phyloP scores from a whole-genome alignment of 2,797 vertebrate genomes.

The Melanotaenia boesemani region DNA sequence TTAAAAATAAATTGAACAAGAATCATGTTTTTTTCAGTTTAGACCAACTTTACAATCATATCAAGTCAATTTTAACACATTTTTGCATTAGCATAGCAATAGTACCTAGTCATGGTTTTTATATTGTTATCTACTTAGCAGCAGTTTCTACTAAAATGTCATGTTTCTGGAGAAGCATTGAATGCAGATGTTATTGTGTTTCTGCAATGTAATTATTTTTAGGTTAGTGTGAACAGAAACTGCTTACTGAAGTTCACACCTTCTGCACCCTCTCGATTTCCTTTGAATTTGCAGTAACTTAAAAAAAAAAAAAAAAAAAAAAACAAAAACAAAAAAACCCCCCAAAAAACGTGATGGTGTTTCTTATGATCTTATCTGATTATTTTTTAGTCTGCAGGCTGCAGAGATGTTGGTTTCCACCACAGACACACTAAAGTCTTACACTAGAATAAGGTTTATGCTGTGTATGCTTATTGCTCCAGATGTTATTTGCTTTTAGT shows the following conservation, averaged over 20 bases:
- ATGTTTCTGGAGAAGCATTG: neutral
- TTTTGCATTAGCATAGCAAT: too few species aligned
- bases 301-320: too few species aligned
- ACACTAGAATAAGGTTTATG: constrained; percentile 12
- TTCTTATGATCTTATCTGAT: neutral
- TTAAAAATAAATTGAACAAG: neutral
- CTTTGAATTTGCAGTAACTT: neutral
- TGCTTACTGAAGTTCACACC: neutral
- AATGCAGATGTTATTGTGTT: neutral
- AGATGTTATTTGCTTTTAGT: constrained; percentile 7
- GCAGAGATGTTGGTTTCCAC: constrained; percentile 47
- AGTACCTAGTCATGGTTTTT: too few species aligned
- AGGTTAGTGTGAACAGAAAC: too few species aligned
- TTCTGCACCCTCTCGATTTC: neutral
- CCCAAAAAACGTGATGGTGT: neutral
- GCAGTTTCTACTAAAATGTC: too few species aligned
- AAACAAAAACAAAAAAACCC: too few species aligned
- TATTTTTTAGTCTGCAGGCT: constrained; percentile 44
- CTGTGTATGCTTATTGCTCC: neutral
- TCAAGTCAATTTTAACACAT: too few species aligned
- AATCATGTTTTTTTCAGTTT: neutral
- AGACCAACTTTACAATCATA: neutral
- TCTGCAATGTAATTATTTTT: neutral
- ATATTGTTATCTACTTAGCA: too few species aligned
- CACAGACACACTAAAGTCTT: constrained; percentile 24